These are phyloP conservation scores for Diarsia brunnea DNA, from an alignment of 2,888 invertebrate species.

Conservation along the genomic window DNA sequence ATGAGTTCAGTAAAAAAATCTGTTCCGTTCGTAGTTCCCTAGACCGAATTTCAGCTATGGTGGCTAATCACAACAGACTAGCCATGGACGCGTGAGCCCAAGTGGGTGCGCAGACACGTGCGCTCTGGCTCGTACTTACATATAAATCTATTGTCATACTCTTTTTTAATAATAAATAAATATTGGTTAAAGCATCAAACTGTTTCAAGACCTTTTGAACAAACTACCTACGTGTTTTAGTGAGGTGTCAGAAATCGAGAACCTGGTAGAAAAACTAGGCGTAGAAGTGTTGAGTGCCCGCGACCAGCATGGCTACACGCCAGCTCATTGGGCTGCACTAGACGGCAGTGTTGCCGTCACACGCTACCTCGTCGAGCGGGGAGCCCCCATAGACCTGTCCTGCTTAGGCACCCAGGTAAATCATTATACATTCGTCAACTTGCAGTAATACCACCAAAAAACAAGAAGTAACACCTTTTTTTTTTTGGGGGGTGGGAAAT, in stretches of 20 bases:
- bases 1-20: not conserved
- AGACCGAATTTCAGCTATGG: not conserved
- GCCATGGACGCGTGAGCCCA: not conserved
- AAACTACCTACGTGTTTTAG: slow-evolving; percentile 80
- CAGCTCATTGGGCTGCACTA: slow-evolving; percentile 97
- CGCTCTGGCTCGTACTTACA: too few relatives aligned
- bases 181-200: too few relatives aligned
- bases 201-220: too few relatives aligned
- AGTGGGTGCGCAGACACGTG: not conserved
- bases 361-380: slow-evolving; percentile 95
- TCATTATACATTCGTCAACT: not conserved
- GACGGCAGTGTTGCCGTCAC: slow-evolving; percentile 97
- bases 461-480: not conserved
- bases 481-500: too few relatives aligned
- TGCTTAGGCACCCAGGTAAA: slow-evolving; percentile 95
- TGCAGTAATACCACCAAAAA: not conserved
- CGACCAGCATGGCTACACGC: slow-evolving; percentile 98
- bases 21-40: not conserved
- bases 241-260: slow-evolving; percentile 95
- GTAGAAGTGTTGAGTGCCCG: slow-evolving; percentile 94
- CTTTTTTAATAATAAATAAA: too few relatives aligned
- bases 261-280: slow-evolving; percentile 95
- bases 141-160: too few relatives aligned
- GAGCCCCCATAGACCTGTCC: slow-evolving; percentile 96
- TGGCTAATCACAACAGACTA: not conserved